These are phyloP conservation scores for Pseudococcus jackbeardsleyi DNA, from an alignment of 2,888 invertebrate species.

Conservation along the genomic window DNA sequence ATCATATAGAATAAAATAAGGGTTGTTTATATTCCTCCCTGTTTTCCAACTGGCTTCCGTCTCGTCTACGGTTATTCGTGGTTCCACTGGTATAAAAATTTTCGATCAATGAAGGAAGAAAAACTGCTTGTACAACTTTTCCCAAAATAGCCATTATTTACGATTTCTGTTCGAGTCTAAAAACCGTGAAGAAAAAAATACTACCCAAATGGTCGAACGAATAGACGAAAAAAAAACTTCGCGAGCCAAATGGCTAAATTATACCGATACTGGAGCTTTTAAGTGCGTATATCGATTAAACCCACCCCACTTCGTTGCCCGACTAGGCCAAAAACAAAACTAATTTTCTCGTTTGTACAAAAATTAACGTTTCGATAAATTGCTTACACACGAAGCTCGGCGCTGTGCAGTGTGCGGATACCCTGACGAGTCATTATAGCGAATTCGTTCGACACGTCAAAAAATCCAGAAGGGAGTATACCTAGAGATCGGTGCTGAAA, in stretches of 20 bases:
- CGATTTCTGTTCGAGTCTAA: not conserved
- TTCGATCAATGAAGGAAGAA: slow-evolving; percentile 26
- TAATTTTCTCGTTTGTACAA: slow-evolving; percentile 36
- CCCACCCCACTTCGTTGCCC: not conserved
- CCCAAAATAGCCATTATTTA: slow-evolving; percentile 45
- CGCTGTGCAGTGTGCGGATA: not conserved
- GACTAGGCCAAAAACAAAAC: not conserved
- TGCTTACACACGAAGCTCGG: not conserved
- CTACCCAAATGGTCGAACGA: not conserved
- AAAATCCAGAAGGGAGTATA: slow-evolving; percentile 2
- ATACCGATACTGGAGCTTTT: not conserved
- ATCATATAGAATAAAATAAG: not conserved
- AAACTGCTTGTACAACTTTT: slow-evolving; percentile 24
- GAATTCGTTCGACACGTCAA: not conserved
- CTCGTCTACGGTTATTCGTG: not conserved
- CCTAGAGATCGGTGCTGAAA: not conserved
- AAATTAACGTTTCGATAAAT: slow-evolving; percentile 50
- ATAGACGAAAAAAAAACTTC: slow-evolving; percentile 2
- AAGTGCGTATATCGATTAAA: slow-evolving; percentile 34
- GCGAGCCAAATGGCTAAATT: slow-evolving; percentile 36
- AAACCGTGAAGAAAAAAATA: slow-evolving; percentile 29
- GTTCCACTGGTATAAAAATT: slow-evolving; percentile 20
- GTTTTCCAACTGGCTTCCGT: not conserved
- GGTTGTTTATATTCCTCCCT: slow-evolving; percentile 27
- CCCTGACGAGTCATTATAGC: not conserved